Base-by-base conservation (phyloP, 2,888 invertebrate species). In the Spialia ferax region DNA sequence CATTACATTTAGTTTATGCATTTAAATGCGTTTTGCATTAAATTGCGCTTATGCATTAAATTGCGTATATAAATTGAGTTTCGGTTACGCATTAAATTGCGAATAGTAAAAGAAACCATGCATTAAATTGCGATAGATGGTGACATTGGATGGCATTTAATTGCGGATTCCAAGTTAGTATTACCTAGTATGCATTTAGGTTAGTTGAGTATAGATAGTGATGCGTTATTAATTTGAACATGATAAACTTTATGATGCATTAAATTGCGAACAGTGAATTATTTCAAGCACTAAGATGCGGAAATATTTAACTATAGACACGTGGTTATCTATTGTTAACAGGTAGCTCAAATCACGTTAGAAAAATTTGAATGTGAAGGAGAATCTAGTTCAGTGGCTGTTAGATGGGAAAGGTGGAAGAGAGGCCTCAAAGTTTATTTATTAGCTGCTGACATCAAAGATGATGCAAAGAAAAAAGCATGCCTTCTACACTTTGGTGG, bases 361-460 rank as follows among this genome's bases (percentile, higher is more conserved):
- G 48, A 48, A 48, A 48, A 48, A 48, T 48, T 48, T 48, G 20
- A 20, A 48, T 48, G 48, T 20, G 48, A 48, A 20, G 48, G 48
- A 48, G 48, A 48, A 18, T 18, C 20, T 8, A 20, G 20, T 20
- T 48, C 48, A 20, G 48, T 48, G 2, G 8, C 20, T 20, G 20
- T 48, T 18, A 48, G 48, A 48, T 48, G 48, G 48, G 48, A 48
- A 20, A 48, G 48, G 48, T 48, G 48, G 48, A 48, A 48, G 48
- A 18, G 48, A 48, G 20, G 48, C 48, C 20, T 48, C 10, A 20
- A 48, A 8, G 11, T 48, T 20, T 48, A 48, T 20, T 48, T 48
- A 11, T 8, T 20, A 11, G 48, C 48, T 48, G 48, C 48, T 10
- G 48, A 48, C 11, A 20, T 48, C 20, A 48, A 10, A 15, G 42